These are phyloP conservation scores for Tigriopus japonicus DNA, from an alignment of 1,140 invertebrate species.

Conservation along the genomic window DNA sequence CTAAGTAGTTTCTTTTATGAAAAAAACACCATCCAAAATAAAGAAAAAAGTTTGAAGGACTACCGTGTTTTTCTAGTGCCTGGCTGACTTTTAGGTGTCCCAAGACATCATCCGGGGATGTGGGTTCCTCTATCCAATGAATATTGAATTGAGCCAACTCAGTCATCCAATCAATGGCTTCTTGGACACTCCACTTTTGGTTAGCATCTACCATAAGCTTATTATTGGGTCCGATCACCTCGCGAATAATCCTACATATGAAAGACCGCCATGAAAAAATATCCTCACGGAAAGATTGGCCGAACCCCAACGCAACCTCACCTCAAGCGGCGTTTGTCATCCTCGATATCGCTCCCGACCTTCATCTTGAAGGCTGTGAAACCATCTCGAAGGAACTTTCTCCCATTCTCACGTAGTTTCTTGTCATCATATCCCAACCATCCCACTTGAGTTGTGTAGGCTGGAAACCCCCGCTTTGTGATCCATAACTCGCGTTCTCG, in stretches of 20 bases:
- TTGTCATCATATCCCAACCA: slow-evolving; percentile 60
- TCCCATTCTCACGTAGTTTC: slow-evolving; percentile 42
- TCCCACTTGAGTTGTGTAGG: slow-evolving; percentile 42
- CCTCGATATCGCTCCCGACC: slow-evolving; percentile 58
- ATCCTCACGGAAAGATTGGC: no score
- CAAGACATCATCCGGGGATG: slow-evolving; percentile 69
- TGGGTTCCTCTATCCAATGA: slow-evolving; percentile 83
- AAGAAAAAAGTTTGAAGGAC: no score
- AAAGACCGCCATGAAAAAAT: no score
- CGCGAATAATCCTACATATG: slow-evolving; percentile 4
- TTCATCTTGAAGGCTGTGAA: slow-evolving; percentile 73
- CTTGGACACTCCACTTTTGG: slow-evolving; percentile 66
- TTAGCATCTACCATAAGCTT: slow-evolving; percentile 65
- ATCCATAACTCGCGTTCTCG: slow-evolving; percentile 37
- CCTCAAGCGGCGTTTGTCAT: slow-evolving; percentile 44
- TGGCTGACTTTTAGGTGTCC: slow-evolving; percentile 36
- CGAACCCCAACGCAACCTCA: not conserved
- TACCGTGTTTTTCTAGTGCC: not conserved
- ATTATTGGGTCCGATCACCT: slow-evolving; percentile 15
- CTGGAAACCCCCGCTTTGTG: slow-evolving; percentile 43
- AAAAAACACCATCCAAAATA: slow-evolving; percentile 32
- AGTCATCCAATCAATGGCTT: slow-evolving; percentile 70
- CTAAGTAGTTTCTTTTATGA: no score
- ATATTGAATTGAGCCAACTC: slow-evolving; percentile 48
- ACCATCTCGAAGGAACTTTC: slow-evolving; percentile 48